These are phyloP conservation scores for Cephus cinctus DNA, from an alignment of 1,140 invertebrate genomes.

Conservation along the genomic window DNA sequence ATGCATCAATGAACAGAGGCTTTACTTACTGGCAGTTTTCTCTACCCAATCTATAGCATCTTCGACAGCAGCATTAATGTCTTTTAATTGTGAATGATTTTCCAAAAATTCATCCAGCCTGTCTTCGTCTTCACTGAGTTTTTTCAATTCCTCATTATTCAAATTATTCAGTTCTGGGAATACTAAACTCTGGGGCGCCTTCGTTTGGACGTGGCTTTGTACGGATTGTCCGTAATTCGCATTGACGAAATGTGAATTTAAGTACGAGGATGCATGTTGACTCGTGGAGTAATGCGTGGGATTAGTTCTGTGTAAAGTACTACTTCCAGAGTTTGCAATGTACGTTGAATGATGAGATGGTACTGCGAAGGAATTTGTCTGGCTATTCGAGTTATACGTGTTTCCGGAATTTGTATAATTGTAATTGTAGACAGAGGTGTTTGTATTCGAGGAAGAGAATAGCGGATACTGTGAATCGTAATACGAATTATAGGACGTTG, in stretches of 20 bases:
- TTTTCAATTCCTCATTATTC: conserved; percentile 67
- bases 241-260: conserved; percentile 41
- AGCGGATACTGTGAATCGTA: conserved; percentile 46
- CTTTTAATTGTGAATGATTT: conserved; percentile 64
- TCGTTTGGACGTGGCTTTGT: conserved; percentile 20
- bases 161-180: conserved; percentile 69
- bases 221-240: conserved; percentile 32
- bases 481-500: conserved; percentile 44
- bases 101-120: conserved; percentile 70
- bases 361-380: conserved; percentile 25
- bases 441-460: conserved; percentile 43
- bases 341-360: conserved; percentile 36
- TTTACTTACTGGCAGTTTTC: conserved; percentile 64
- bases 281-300: conserved; percentile 37
- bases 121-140: conserved; percentile 66
- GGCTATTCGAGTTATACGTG: conserved; percentile 29
- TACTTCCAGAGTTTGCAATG: conserved; percentile 23
- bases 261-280: conserved; percentile 35
- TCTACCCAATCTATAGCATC: conserved; percentile 71
- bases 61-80: conserved; percentile 68
- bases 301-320: conserved; percentile 32
- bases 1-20: no score
- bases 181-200: conserved; percentile 25
- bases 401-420: conserved; percentile 44
- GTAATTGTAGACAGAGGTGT: conserved; percentile 43